Conservation (phyloP, 1,140 invertebrate species). For the Chelonus insularis region DNA sequence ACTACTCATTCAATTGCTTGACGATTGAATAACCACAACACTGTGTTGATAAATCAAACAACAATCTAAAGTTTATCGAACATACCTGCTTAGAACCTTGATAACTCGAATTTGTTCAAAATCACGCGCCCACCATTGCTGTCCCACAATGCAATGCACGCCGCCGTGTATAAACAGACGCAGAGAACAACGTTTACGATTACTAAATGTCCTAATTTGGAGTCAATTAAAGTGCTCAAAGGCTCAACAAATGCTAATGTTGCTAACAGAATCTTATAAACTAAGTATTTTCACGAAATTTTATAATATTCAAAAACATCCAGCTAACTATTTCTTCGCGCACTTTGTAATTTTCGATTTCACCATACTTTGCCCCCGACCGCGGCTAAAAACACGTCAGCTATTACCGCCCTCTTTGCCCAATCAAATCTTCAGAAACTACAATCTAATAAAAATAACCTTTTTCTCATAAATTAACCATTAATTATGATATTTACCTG, state of each 20-base stretch:
- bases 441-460: not conserved
- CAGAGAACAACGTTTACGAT: conserved; percentile 34
- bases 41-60: not conserved
- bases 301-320: not conserved
- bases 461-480: not conserved
- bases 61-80: conserved; percentile 18
- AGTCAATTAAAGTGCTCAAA: not conserved
- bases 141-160: conserved; percentile 61
- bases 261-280: too few relatives aligned
- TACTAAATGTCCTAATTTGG: not conserved
- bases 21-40: not conserved
- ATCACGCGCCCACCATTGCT: conserved; percentile 73
- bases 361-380: conserved; percentile 43
- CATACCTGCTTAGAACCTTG: conserved; percentile 52
- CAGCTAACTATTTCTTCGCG: conserved; percentile 36
- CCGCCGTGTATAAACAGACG: conserved; percentile 42
- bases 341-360: conserved; percentile 51
- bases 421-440: conserved; percentile 31
- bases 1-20: not conserved
- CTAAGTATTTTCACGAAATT: not conserved
- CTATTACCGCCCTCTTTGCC: conserved; percentile 35
- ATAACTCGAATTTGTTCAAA: conserved; percentile 68
- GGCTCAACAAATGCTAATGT: too few relatives aligned
- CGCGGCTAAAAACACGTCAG: conserved; percentile 50
- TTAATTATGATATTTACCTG: not conserved